Conservation (phyloP, 2,797 vertebrate species). For the Astyanax mexicanus region DNA sequence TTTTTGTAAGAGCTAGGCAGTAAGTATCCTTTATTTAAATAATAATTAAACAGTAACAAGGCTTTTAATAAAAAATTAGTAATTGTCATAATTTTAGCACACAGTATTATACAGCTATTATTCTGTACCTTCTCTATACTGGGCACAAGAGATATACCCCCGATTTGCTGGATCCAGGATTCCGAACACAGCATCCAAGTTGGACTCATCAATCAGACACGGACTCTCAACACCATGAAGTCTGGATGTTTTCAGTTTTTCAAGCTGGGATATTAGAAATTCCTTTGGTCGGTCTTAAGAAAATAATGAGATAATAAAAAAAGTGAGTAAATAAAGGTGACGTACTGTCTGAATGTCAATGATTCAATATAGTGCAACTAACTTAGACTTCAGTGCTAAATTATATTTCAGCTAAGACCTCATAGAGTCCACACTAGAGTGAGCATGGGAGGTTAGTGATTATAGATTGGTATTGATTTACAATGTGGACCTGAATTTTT, state of each 20-base stretch:
- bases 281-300: slow-evolving; percentile 70
- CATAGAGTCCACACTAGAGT: no score
- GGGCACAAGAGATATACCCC: slow-evolving; percentile 67
- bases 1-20: no score
- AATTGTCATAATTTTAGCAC: neutral
- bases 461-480: no score
- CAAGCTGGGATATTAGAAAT: slow-evolving; percentile 75
- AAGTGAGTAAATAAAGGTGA: no score
- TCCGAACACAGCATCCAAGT: slow-evolving; percentile 70
- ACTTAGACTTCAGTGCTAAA: no score
- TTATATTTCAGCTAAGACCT: no score
- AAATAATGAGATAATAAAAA: neutral
- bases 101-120: neutral
- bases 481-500: no score
- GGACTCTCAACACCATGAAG: slow-evolving; percentile 49
- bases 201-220: slow-evolving; percentile 66
- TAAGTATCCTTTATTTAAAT: neutral
- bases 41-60: neutral
- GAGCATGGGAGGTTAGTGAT: no score
- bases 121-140: slow-evolving; percentile 74
- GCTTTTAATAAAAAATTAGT: neutral
- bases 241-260: slow-evolving; percentile 64
- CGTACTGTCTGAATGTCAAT: no score
- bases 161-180: slow-evolving; percentile 73
- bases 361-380: no score